phyloP scores from a whole-genome alignment of 2,888 invertebrate genomes.

The Drosophila seclusa region DNA sequence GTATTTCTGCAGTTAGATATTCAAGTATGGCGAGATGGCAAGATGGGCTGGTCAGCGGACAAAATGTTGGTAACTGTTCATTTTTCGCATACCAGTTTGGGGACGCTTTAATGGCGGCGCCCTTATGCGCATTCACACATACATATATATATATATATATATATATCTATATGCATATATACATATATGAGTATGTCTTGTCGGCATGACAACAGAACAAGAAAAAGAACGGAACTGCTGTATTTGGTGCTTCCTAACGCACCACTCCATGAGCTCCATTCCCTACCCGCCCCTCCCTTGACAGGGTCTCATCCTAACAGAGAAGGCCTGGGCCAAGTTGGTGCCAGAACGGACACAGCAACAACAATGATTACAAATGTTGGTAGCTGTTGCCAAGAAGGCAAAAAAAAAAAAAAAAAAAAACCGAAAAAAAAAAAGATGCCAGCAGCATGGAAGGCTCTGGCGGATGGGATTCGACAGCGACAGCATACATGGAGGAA shows the following conservation, averaged over 20 bases:
- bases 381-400: conserved; percentile 55
- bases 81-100: conserved; percentile 39
- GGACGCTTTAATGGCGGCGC: conserved; percentile 69
- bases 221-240: conserved; percentile 73
- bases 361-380: conserved; percentile 56
- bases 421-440: conserved; percentile 31
- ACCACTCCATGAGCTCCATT: conserved; percentile 18
- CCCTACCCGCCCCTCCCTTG: conserved; percentile 11
- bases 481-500: conserved; percentile 79
- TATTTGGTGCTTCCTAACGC: conserved; percentile 45
- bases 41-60: conserved; percentile 18
- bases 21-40: conserved; percentile 19
- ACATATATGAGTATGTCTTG: conserved; percentile 42
- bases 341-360: conserved; percentile 80
- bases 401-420: conserved; percentile 30
- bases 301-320: conserved; percentile 27
- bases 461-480: conserved; percentile 78
- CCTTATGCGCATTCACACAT: conserved; percentile 56
- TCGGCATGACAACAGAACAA: conserved; percentile 75
- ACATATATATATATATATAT: conserved; percentile 21
- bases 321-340: conserved; percentile 59
- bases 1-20: conserved; percentile 69
- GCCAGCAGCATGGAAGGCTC: conserved; percentile 59
- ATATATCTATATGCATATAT: conserved; percentile 24
- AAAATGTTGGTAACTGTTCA: conserved; percentile 40